phyloP scores from a whole-genome alignment of 2,113 vertebrate species.

The Diadophis punctatus region DNA sequence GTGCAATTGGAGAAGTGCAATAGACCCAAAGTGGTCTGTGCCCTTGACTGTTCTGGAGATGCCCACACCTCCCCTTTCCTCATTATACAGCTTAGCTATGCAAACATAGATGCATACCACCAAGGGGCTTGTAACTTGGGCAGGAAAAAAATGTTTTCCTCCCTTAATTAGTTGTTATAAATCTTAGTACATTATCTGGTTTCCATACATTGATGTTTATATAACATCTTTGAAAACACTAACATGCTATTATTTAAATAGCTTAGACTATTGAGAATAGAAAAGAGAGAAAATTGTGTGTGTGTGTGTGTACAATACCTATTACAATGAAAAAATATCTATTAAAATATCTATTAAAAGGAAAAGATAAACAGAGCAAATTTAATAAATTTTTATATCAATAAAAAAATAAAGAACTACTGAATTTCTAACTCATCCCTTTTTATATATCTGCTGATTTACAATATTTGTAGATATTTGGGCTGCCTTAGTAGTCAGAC shows the following conservation, averaged over 20 bases:
- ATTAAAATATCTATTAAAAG: not conserved
- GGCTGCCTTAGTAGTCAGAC: not conserved
- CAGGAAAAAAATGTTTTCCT: not conserved
- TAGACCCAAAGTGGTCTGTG: too few species aligned
- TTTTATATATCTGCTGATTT: not conserved
- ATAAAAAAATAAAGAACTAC: not conserved
- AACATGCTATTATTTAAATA: not conserved
- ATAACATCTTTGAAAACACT: not conserved
- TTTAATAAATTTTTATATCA: not conserved
- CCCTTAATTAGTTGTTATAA: not conserved
- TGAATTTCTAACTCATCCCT: not conserved
- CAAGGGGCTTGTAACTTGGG: not conserved
- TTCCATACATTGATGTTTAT: not conserved
- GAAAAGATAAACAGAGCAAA: not conserved
- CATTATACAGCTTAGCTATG: not conserved
- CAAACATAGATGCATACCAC: not conserved
- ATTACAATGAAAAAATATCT: not conserved
- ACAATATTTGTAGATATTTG: not conserved
- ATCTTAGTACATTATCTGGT: not conserved
- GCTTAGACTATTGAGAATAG: not conserved
- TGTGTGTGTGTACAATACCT: not conserved
- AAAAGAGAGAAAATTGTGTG: not conserved
- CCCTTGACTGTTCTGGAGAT: not conserved
- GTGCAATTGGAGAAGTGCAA: not conserved
- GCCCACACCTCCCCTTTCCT: not conserved